phyloP scores from a whole-genome alignment of 2,888 invertebrate species.

The Volucella inanis region DNA sequence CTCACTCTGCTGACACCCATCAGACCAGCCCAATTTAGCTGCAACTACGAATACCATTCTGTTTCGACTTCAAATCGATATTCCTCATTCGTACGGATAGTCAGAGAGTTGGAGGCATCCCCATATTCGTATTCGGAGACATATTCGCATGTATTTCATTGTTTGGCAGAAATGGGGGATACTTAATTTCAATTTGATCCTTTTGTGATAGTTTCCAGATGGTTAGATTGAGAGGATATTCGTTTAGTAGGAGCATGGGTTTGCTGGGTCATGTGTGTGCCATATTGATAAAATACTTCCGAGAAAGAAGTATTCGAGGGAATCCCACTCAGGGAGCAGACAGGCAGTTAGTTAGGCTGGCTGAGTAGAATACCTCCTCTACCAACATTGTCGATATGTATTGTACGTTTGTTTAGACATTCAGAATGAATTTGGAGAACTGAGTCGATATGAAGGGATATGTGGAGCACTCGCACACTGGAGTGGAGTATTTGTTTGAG shows the following conservation, averaged over 20 bases:
- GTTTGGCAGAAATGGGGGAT: slow-evolving; percentile 52
- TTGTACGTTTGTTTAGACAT: slow-evolving; percentile 27
- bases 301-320: slow-evolving; percentile 25
- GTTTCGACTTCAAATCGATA: slow-evolving; percentile 37
- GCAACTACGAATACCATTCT: not conserved
- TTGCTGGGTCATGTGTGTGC: slow-evolving; percentile 16
- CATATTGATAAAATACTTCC: slow-evolving; percentile 54
- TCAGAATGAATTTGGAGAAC: too few relatives aligned
- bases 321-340: not conserved
- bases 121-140: slow-evolving; percentile 2
- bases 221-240: slow-evolving; percentile 18
- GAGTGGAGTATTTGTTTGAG: not conserved
- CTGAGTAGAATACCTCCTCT: not conserved
- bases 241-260: too few relatives aligned
- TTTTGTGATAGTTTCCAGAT: slow-evolving; percentile 71
- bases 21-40: not conserved
- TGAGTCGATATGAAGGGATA: slow-evolving; percentile 17
- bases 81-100: too few relatives aligned
- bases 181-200: slow-evolving; percentile 74
- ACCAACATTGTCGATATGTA: not conserved
- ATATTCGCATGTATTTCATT: slow-evolving; percentile 40
- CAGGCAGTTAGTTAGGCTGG: not conserved
- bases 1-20: not conserved
- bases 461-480: slow-evolving; percentile 13
- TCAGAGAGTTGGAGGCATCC: too few relatives aligned